Base-by-base conservation (phyloP, 1,140 invertebrate genomes). In the Dendroctonus ponderosae region DNA sequence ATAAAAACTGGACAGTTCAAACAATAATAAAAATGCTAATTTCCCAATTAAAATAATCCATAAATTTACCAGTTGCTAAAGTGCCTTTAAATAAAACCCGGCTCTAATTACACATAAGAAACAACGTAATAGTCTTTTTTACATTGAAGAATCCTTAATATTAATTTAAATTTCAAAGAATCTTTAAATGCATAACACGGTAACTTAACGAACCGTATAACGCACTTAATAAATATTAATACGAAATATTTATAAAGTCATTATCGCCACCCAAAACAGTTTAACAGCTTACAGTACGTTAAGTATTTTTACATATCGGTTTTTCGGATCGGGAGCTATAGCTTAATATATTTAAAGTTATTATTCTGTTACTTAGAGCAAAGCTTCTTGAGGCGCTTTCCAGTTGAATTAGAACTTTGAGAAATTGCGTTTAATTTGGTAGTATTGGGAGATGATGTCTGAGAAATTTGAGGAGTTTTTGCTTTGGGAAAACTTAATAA, bases 181-280 rank as follows among this genome's bases (percentile, higher is more conserved):
- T 44, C 26, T 15, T 49, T 50, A 61, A 61, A 61, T 56, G 50
- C 50, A 52, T 26, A 49, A 26, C 26, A 26, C 26, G 26, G 57
- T 12, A 59, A 48, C 14, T 14, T 59, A 59, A 48, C 57, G 44
- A 59, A 59, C 44, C 57, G 57, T 59, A n/a, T 48, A 59, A 48
- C 40, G 43, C 37, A 46, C 42, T 48, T 59, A 44, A 46, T 59
- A 59, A 12, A 59, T 59, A 59, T 59, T 59, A 59, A 59, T 44
- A 46, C 6, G 40, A 46, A 9, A 44, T 59, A 59, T 59, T 59
- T 48, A 46, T 44, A 46, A 46, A 56, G 53, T 41, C 53, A 56
- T 56, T 56, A 56, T 46, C n/a, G 43, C 43, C n/a, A 9, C 43
- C n/a, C 43, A 39, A 56, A 26, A 26, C 26, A 58, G 5, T 58